A percentile compares a stretch with the other conserved stretches of the same genome.
Evolutionary conservation across 2,888 invertebrate genomes (phyloP).

Genomic region (Scaptomyza parva): DNA sequence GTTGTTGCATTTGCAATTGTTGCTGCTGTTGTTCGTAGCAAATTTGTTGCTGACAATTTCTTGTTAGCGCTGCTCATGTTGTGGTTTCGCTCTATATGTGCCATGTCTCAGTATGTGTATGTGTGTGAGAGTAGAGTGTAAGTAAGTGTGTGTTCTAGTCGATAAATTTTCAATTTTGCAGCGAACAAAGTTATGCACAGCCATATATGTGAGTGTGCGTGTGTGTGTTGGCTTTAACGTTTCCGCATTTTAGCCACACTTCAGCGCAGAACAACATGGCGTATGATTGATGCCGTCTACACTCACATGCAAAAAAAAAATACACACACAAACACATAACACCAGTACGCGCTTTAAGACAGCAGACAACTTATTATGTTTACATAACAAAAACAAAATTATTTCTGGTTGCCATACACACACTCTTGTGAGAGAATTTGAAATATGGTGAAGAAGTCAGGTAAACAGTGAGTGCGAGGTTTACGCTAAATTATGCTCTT

Average conservation of each 20-base stretch:
- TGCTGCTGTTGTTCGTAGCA: slow-evolving; percentile 36
- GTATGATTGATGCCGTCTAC: slow-evolving; percentile 77
- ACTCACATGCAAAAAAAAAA: no score
- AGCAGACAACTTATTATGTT: slow-evolving; percentile 64
- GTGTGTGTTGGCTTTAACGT: slow-evolving; percentile 51
- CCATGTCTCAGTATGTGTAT: slow-evolving; percentile 9
- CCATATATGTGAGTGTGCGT: slow-evolving; percentile 5
- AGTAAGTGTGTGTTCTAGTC: slow-evolving; percentile 59
- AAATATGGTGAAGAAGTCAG: background rate
- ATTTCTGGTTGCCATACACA: slow-evolving; percentile 8
- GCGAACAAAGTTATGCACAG: slow-evolving; percentile 33
- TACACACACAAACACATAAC: slow-evolving; percentile 2
- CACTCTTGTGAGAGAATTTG: slow-evolving; percentile 1
- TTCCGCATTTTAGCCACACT: slow-evolving; percentile 76
- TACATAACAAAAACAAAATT: slow-evolving; percentile 53
- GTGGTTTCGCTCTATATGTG: slow-evolving; percentile 46
- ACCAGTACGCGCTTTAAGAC: slow-evolving; percentile 3
- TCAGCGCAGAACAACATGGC: slow-evolving; percentile 68
- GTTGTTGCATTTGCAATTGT: slow-evolving; percentile 41
- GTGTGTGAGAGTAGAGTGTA: slow-evolving; percentile 21
- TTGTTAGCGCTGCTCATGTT: slow-evolving; percentile 65
- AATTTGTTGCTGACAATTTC: slow-evolving; percentile 77
- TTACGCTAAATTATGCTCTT: slow-evolving; percentile 28
- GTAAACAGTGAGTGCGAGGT: slow-evolving; percentile 4
- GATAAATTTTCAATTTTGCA: slow-evolving; percentile 78